Evolutionary conservation across 2,113 vertebrate genomes (phyloP), one percentile per base, ranked within the genome.

Genomic region (Eudyptes chrysolophus): DNA sequence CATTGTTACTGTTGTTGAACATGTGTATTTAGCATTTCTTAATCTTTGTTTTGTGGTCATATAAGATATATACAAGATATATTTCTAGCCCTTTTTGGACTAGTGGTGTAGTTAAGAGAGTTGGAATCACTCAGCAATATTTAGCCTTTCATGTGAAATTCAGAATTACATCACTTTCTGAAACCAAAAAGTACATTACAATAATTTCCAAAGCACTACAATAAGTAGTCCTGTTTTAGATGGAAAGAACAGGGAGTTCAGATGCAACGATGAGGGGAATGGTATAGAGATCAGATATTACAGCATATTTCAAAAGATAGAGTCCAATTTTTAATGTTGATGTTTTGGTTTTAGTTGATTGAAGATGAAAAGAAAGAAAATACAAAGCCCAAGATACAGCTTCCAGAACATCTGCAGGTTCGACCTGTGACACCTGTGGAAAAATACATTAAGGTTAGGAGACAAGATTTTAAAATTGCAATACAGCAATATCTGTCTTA

Each of bases 361-460:
- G 34, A 96, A 76, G 38, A 74, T 34, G 94, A 97, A 66, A 97
- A 96, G 46, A 95, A 96, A 66, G 52, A 95, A 70, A 34, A 62
- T 9, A 64, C 95, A 49, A 97, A 96, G 85, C 94, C 98, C 57
- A 97, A 89, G 85, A 87, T 98, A 10, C 27, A 98, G 66, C 97
- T 98, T 77, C 98, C 98, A 12, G 96, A 97, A 75, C 97, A 94
- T 79, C 96, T 99, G 84, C 94, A 32, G 38, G 46, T 98, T 96
- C 98, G 78, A 91, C 97, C 98, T 3, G 97, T 98, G 96, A 98
- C 98, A 71, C 98, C 98, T 2, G n/a, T 98, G 92, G 98, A 98
- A 92, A 98, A 97, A 77, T 97, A 98, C 77, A 98, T 98, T 93
- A 97, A 98, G 98, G 98, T 99, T 81, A 16, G 98, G 57, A 90